A percentile compares a stretch with the other conserved stretches of the same genome.
phyloP scores from a whole-genome alignment of 2,113 vertebrate species.

The Corynorhinus townsendii region DNA sequence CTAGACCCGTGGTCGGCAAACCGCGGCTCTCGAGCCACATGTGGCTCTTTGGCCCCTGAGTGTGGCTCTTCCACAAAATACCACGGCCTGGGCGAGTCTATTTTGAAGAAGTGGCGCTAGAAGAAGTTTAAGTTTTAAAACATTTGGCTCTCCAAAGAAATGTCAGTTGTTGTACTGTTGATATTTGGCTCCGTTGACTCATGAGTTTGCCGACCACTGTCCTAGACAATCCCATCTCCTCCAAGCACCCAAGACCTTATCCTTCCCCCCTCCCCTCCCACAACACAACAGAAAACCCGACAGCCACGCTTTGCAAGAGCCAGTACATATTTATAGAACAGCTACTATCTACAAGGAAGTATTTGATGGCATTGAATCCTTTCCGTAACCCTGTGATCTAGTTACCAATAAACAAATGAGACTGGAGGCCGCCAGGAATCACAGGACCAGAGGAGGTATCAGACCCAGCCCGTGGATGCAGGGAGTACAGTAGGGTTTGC shows the following conservation, averaged over 20 bases:
- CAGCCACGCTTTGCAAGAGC: background rate
- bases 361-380: background rate
- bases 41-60: no score
- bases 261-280: no score
- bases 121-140: no score
- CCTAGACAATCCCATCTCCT: background rate
- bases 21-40: no score
- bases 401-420: background rate
- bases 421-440: background rate
- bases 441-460: background rate
- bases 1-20: no score
- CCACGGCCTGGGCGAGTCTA: no score
- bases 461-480: background rate
- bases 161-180: no score
- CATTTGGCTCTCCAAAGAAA: no score
- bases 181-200: no score
- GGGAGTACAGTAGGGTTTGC: background rate
- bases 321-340: background rate
- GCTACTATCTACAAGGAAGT: background rate
- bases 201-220: no score
- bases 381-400: background rate
- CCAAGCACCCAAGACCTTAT: background rate
- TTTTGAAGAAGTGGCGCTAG: no score
- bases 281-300: background rate
- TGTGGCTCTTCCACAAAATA: no score